Evolutionary conservation across 2,888 invertebrate genomes (phyloP), one percentile per base, ranked within the genome.

Genomic region (Creontiades dilutus): DNA sequence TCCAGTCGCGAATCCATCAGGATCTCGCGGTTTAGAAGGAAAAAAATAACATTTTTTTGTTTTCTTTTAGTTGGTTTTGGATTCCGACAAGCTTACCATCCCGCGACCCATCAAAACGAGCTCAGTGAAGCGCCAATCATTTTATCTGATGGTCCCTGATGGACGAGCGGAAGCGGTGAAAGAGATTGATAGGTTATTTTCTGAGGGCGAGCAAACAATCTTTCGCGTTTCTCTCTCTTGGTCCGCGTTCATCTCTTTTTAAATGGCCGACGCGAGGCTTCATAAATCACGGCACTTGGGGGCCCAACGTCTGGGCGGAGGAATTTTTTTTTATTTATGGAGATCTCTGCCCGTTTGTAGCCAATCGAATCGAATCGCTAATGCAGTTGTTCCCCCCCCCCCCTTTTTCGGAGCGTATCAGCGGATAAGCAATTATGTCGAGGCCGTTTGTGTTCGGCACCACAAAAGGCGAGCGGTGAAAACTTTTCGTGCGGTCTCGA

Each of bases 171-270:
- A 0, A 16, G 78, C 46, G 46, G 78, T 78, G 46, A 78, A 47
- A 78, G 47, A 85, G 85, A 85, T 85, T 85, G 85, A 85, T 57
- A 85, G 85, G 85, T 85, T 85, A 85, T 85, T 85, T n/a, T 28
- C 16, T 57, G 61, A 37, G 57, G 28, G 27, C 61, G 28, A 61
- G 61, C 27, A 85, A 85, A 37, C 37, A 55, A 61, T 28, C 61
- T 85, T 27, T 11, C 28, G 28, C 11, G 27, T 57, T 52, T 61
- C 16, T 16, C 85, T 55, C 28, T 61, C 85, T 37, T 85, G 52
- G 52, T 23, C 48, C 23, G 23, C 52, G 52, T 85, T 57, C 61
- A 85, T 85, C 85, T 85, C 85, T 78, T 78, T 78, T 78, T 78
- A 19, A 78, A 78, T 78, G 78, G 46, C 78, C 19, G 37, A 27